Percentiles rank a stretch among this genome's conserved stretches.
phyloP scores from a whole-genome alignment of 2,113 vertebrate genomes.

The Antennarius striatus region DNA sequence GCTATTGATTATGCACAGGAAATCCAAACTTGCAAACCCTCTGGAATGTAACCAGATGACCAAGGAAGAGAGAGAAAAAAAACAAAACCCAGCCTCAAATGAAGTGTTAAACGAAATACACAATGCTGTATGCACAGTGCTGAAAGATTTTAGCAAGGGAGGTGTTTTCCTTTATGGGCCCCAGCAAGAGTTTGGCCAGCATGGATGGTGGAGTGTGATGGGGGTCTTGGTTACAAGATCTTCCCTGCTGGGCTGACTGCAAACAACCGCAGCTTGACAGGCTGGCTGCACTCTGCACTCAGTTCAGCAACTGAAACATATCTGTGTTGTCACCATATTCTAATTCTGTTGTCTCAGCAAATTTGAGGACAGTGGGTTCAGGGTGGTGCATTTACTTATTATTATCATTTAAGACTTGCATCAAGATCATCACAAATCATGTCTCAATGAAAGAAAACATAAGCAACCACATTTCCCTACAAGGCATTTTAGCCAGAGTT shows the following conservation, averaged over 20 bases:
- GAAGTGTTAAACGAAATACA: constrained; percentile 81
- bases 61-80: constrained; percentile 16
- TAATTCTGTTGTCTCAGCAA: constrained; percentile 19
- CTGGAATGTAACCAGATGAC: constrained; percentile 74
- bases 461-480: constrained; percentile 4
- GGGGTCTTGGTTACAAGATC: constrained; percentile 46
- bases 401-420: constrained; percentile 11
- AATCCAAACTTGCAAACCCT: constrained; percentile 55
- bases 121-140: constrained; percentile 60
- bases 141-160: constrained; percentile 59
- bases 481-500: constrained; percentile 14
- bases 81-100: constrained; percentile 58
- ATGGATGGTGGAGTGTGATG: constrained; percentile 18
- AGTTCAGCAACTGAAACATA: constrained; percentile 43
- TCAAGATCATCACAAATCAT: constrained; percentile 12
- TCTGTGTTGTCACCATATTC: constrained; percentile 3
- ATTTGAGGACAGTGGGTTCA: constrained; percentile 1
- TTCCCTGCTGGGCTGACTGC: constrained; percentile 57
- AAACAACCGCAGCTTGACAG: constrained; percentile 66
- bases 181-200: constrained; percentile 51
- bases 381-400: background rate
- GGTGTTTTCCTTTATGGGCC: constrained; percentile 69
- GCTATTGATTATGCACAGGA: constrained; percentile 61
- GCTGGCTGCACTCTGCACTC: constrained; percentile 37
- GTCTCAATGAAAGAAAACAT: constrained; percentile 23